Percentiles rank a stretch among this genome's conserved stretches.
phyloP scores from a whole-genome alignment of 2,797 vertebrate genomes.

The Dipus sagitta region DNA sequence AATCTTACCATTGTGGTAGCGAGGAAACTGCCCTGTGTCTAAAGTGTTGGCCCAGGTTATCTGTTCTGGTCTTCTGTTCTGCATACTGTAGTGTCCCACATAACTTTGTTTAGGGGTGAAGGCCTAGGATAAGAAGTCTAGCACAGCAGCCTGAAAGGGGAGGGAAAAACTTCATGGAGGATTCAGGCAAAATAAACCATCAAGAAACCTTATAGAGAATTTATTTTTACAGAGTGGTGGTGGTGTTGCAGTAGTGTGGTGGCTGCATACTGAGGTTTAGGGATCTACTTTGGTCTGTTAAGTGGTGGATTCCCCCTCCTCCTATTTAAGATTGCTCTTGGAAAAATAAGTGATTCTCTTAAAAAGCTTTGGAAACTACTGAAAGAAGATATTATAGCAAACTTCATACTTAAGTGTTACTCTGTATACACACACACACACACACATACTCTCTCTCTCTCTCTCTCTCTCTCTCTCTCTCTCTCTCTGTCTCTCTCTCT shows the following conservation, averaged over 20 bases:
- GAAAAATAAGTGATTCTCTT: constrained; percentile 13
- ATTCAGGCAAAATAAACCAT: background rate
- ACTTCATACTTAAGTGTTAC: background rate
- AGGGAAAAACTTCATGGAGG: background rate
- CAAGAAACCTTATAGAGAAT: background rate
- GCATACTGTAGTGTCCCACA: background rate
- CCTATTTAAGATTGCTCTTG: constrained; percentile 7
- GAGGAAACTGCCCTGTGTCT: background rate
- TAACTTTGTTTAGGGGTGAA: background rate
- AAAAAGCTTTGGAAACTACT: constrained; percentile 41
- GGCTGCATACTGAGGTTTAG: background rate
- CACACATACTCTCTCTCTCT: background rate
- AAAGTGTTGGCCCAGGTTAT: background rate
- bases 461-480: no score
- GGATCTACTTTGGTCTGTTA: background rate
- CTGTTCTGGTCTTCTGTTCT: background rate
- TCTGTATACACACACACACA: background rate
- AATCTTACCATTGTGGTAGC: background rate
- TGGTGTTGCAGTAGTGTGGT: background rate
- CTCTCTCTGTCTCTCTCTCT: no score
- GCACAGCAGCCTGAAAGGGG: background rate
- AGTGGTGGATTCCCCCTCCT: no score
- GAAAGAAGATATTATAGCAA: constrained; percentile 28
- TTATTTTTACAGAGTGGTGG: background rate
- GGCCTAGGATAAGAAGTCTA: background rate